Conservation (phyloP, 2,888 invertebrate genomes). For the Chirona hameri region DNA sequence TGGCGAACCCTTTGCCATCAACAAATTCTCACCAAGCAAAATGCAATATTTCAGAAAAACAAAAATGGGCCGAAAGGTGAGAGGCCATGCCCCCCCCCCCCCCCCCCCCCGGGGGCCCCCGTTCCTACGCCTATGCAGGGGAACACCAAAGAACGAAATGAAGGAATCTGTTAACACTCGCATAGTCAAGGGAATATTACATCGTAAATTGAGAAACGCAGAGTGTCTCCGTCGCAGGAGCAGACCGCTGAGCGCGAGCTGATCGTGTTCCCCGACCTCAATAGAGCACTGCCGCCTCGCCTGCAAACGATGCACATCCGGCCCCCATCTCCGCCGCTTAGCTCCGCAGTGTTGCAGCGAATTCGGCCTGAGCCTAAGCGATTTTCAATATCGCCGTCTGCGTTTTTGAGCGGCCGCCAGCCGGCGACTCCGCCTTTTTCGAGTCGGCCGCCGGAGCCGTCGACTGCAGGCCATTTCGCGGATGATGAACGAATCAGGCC, state of each 20-base stretch:
- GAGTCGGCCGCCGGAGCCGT: constrained; percentile 8
- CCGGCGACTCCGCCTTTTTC: constrained; percentile 5
- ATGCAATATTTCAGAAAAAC: too few relatives aligned
- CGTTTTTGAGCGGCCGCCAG: constrained; percentile 5
- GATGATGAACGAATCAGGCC: background rate
- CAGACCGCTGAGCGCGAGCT: too few relatives aligned
- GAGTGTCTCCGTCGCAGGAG: background rate
- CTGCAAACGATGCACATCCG: background rate
- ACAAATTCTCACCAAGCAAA: too few relatives aligned
- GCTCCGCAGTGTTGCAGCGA: background rate
- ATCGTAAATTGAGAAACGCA: background rate
- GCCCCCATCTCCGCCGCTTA: background rate
- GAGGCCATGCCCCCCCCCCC: too few relatives aligned
- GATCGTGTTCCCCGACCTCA: background rate
- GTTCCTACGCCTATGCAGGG: too few relatives aligned
- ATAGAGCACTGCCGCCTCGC: background rate
- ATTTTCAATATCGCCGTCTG: constrained; percentile 1
- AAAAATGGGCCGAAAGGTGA: too few relatives aligned
- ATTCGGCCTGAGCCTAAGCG: background rate
- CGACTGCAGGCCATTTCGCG: background rate
- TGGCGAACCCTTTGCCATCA: too few relatives aligned
- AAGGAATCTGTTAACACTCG: too few relatives aligned
- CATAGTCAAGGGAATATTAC: too few relatives aligned
- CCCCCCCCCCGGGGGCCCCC: too few relatives aligned
- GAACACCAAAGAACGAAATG: too few relatives aligned